Percentiles rank a stretch among this genome's conserved stretches.
These are phyloP conservation scores for Psococerastis gibbosa DNA, from an alignment of 2,888 invertebrate genomes.

Conservation along the genomic window DNA sequence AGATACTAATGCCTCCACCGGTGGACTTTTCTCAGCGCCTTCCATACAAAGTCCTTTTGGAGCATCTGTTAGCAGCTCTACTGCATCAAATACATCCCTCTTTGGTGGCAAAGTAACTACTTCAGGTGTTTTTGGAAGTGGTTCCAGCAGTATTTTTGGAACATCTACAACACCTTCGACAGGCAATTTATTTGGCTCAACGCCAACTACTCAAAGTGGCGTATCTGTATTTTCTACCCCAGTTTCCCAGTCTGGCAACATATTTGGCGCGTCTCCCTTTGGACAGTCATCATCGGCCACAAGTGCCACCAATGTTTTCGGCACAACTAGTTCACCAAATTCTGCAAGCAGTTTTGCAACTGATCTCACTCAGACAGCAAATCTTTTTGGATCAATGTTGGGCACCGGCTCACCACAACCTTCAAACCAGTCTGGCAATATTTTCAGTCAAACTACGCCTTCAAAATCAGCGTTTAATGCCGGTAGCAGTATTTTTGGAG, in stretches of 20 bases:
- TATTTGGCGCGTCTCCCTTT: no score
- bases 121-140: no score
- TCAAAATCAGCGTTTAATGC: not conserved
- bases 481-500: slow-evolving; percentile 4
- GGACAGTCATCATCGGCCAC: slow-evolving; percentile 7
- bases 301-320: not conserved
- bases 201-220: not conserved
- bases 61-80: no score
- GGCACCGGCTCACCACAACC: not conserved
- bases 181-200: slow-evolving; percentile 1
- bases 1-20: no score
- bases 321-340: no score
- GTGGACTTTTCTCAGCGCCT: no score
- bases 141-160: no score
- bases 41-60: no score
- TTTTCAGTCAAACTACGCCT: not conserved
- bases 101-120: no score
- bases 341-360: not conserved
- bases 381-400: slow-evolving; percentile 1
- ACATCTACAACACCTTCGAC: slow-evolving; percentile 12
- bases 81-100: no score
- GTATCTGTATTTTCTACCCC: no score
- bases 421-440: not conserved
- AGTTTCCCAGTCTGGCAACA: no score
- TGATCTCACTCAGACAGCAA: not conserved